Evolutionary conservation across 2,888 invertebrate genomes (phyloP).

Genomic region (Zhengitettix transpicula): DNA sequence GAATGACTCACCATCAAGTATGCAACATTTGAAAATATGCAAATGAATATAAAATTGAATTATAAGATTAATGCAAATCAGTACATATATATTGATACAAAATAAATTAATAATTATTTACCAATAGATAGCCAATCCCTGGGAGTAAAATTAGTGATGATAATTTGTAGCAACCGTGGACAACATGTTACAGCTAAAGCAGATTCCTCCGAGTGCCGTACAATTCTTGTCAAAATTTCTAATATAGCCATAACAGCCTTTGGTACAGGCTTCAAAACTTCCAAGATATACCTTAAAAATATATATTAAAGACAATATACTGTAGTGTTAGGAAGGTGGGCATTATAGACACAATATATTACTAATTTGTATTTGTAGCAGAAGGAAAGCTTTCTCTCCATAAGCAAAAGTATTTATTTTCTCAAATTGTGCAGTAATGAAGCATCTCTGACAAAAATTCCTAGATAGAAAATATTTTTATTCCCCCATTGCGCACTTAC

Average conservation of each 20-base stretch:
- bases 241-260: conserved; percentile 56
- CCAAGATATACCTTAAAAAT: conserved; percentile 52
- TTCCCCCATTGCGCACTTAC: neutral
- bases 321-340: neutral
- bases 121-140: conserved; percentile 18
- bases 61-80: too few species aligned
- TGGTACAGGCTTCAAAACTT: conserved; percentile 47
- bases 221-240: conserved; percentile 62
- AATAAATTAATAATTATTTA: conserved; percentile 10
- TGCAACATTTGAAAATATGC: too few species aligned
- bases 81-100: neutral
- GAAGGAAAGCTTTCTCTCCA: too few species aligned
- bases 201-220: conserved; percentile 55
- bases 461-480: neutral
- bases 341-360: too few species aligned
- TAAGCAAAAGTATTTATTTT: too few species aligned
- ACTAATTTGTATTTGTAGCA: too few species aligned
- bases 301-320: neutral
- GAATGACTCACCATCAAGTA: too few species aligned
- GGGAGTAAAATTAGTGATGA: conserved; percentile 25
- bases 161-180: conserved; percentile 40
- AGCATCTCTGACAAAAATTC: too few species aligned
- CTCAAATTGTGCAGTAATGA: too few species aligned
- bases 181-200: conserved; percentile 44
- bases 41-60: too few species aligned